These are phyloP conservation scores for Julus scandinavius DNA, from an alignment of 2,888 invertebrate species.

Conservation along the genomic window DNA sequence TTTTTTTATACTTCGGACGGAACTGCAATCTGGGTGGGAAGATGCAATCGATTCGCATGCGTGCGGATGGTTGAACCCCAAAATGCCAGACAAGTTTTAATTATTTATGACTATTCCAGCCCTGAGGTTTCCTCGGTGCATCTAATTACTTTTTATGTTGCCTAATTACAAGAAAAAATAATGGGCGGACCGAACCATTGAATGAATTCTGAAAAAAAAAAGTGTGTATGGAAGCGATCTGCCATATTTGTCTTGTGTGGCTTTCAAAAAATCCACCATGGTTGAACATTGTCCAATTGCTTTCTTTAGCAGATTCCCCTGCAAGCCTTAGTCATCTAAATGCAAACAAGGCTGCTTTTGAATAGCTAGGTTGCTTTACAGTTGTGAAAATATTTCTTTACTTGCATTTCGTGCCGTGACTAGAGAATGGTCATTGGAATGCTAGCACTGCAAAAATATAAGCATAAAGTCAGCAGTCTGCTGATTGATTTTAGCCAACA, in stretches of 20 bases:
- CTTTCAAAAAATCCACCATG: neutral
- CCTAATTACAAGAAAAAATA: slow-evolving; percentile 20
- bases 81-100: slow-evolving; percentile 32
- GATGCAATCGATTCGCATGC: slow-evolving; percentile 13
- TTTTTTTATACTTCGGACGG: neutral
- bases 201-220: neutral
- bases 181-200: neutral
- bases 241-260: neutral
- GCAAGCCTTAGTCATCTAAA: slow-evolving; percentile 40
- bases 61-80: slow-evolving; percentile 27
- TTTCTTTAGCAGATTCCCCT: neutral
- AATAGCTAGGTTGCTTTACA: slow-evolving; percentile 12
- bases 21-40: neutral
- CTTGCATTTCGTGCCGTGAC: slow-evolving; percentile 12
- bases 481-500: slow-evolving; percentile 31
- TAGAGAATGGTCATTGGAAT: slow-evolving; percentile 25
- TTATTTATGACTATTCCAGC: slow-evolving; percentile 44
- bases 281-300: slow-evolving; percentile 30
- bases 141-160: slow-evolving; percentile 40
- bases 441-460: neutral
- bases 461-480: neutral
- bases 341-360: slow-evolving; percentile 7
- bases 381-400: slow-evolving; percentile 39
- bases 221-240: neutral
- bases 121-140: slow-evolving; percentile 38